Evolutionary conservation across 2,113 vertebrate genomes (phyloP), one percentile per base, ranked within the genome.

Genomic region (Vireo altiloquus): DNA sequence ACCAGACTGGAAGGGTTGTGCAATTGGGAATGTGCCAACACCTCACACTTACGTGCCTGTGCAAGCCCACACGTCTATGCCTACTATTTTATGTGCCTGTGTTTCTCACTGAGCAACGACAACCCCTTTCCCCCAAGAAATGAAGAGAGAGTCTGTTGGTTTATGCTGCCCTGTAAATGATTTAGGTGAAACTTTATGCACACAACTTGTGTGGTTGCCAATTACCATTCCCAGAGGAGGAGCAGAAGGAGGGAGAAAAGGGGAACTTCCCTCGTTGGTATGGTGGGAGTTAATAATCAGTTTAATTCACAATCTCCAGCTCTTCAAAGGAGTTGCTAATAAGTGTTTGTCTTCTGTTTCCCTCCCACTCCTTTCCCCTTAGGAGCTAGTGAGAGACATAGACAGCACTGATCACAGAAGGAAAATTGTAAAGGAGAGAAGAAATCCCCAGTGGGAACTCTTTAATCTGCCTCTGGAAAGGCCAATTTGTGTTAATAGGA

Each of bases 381-480:
- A 87, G 94, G 95, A 97, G 80, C 88, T 86, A 60, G 82, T 57
- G 56, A 94, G 84, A 95, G 71, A 82, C 65, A 94, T 15, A 96
- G 84, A 52, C 87, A 91, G 61, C 78, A 70, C 61, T 79, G 96
- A 97, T 97, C 96, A 96, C 83, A 95, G 94, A 82, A 96, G 15
- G 69, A 63, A 93, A 96, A 92, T 86, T 95, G 95, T 94, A 96
- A 96, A 95, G 81, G 53, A 88, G 86, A 68, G 87, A 74, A 64
- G 87, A 94, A 89, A 89, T 95, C 86, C 96, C 93, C 23, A 28
- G 94, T 82, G 96, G 68, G 81, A 96, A 83, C 74, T 57, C 94
- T 96, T 96, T 97, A 97, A 96, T 97, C 89, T 95, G 93, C 75
- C 90, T 95, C 91, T 93, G 76, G 91, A 97, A 95, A 95, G 96